phyloP scores from a whole-genome alignment of 1,140 invertebrate genomes.

The Dufourea novaeangliae region DNA sequence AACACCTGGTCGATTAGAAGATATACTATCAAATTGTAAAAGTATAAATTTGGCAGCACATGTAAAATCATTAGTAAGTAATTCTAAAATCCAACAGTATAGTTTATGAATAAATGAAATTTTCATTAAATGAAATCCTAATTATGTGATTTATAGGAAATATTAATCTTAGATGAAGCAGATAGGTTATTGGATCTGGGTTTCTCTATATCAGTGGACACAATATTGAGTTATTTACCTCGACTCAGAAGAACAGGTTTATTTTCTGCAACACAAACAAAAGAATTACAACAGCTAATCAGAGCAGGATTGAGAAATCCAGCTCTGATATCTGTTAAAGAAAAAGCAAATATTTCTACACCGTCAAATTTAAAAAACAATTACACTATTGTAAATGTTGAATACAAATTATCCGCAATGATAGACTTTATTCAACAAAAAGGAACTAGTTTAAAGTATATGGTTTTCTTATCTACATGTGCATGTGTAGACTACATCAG shows the following conservation, averaged over 20 bases:
- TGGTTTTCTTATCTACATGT: constrained; percentile 98
- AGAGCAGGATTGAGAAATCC: constrained; percentile 97
- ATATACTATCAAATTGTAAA: constrained; percentile 88
- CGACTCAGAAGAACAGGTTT: constrained; percentile 96
- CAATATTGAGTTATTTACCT: constrained; percentile 95
- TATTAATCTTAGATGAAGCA: constrained; percentile 98
- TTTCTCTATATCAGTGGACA: constrained; percentile 93
- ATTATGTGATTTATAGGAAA: constrained; percentile 84
- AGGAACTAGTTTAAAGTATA: constrained; percentile 86
- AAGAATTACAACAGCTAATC: constrained; percentile 95
- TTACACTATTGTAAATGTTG: constrained; percentile 90
- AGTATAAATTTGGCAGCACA: constrained; percentile 85
- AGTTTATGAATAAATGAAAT: not conserved
- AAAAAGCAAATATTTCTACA: constrained; percentile 90
- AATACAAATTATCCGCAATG: constrained; percentile 89
- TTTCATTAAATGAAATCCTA: not conserved
- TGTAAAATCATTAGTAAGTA: constrained; percentile 88
- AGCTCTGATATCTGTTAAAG: constrained; percentile 93
- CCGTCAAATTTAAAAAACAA: constrained; percentile 92
- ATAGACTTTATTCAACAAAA: constrained; percentile 88
- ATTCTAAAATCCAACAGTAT: constrained; percentile 23
- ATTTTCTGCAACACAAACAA: constrained; percentile 99
- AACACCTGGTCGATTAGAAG: constrained; percentile 95
- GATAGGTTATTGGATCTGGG: constrained; percentile 96
- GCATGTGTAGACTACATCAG: constrained; percentile 98